These are phyloP conservation scores for Himalopsyche tibetana DNA, from an alignment of 2,888 invertebrate genomes.

Conservation along the genomic window DNA sequence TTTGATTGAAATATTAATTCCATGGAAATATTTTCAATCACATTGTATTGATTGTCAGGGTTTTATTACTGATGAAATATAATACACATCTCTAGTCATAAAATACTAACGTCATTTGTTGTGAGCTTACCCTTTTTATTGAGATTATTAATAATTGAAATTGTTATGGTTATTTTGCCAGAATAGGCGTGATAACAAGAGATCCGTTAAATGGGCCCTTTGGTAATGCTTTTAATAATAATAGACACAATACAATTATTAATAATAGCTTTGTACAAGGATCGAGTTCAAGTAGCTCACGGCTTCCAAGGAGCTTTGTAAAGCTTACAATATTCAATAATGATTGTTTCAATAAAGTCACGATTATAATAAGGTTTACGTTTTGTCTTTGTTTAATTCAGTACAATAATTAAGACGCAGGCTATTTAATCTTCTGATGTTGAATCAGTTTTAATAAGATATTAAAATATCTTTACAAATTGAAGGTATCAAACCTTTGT, in stretches of 20 bases:
- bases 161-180: slow-evolving; percentile 4
- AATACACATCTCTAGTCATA: neutral
- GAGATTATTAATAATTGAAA: slow-evolving; percentile 34
- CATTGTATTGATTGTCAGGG: neutral
- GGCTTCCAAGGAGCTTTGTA: no score
- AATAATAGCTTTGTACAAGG: neutral
- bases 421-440: no score
- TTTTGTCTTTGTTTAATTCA: no score
- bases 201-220: neutral
- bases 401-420: no score
- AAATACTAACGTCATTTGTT: neutral
- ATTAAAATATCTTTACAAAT: no score
- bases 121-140: slow-evolving; percentile 6
- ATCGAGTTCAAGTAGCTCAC: neutral
- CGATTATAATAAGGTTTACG: no score
- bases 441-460: no score
- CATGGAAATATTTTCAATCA: no score
- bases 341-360: no score
- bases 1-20: no score
- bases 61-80: neutral
- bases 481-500: no score
- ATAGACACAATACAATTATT: neutral
- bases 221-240: neutral
- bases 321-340: no score
- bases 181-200: neutral